Evolutionary conservation across 2,797 vertebrate genomes (phyloP).

Genomic region (Jordanella pulchra): DNA sequence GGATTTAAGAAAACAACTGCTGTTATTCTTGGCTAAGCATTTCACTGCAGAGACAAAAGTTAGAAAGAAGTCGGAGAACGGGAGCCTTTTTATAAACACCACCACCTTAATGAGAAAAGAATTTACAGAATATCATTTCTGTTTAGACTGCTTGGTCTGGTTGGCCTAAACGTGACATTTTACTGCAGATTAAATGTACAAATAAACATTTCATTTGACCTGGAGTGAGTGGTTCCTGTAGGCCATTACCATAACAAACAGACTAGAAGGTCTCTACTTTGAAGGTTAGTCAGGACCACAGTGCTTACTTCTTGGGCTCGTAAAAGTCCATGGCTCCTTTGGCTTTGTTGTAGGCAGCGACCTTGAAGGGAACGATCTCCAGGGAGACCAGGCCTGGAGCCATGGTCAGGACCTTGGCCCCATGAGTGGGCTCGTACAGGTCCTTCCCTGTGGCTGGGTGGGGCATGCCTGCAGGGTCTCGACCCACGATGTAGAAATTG

Average conservation of each 20-base stretch:
- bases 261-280: background rate
- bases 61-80: constrained; percentile 38
- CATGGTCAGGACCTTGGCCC: constrained; percentile 98
- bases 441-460: constrained; percentile 94
- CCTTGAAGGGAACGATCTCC: constrained; percentile 97
- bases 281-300: background rate
- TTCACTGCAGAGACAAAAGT: constrained; percentile 39
- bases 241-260: constrained; percentile 13
- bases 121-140: constrained; percentile 47
- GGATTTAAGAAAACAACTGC: constrained; percentile 57
- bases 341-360: constrained; percentile 96
- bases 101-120: constrained; percentile 49
- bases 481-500: constrained; percentile 98
- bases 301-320: constrained; percentile 89
- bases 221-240: constrained; percentile 4
- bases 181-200: constrained; percentile 35
- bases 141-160: constrained; percentile 55
- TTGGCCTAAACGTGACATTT: constrained; percentile 43
- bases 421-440: constrained; percentile 94
- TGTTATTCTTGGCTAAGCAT: constrained; percentile 68
- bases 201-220: constrained; percentile 27
- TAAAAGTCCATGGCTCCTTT: constrained; percentile 97
- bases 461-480: constrained; percentile 97
- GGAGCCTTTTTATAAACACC: constrained; percentile 24
- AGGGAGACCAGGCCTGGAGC: constrained; percentile 94